These are phyloP conservation scores for Lycaon pictus DNA, from an alignment of 2,113 vertebrate genomes.

Conservation along the genomic window DNA sequence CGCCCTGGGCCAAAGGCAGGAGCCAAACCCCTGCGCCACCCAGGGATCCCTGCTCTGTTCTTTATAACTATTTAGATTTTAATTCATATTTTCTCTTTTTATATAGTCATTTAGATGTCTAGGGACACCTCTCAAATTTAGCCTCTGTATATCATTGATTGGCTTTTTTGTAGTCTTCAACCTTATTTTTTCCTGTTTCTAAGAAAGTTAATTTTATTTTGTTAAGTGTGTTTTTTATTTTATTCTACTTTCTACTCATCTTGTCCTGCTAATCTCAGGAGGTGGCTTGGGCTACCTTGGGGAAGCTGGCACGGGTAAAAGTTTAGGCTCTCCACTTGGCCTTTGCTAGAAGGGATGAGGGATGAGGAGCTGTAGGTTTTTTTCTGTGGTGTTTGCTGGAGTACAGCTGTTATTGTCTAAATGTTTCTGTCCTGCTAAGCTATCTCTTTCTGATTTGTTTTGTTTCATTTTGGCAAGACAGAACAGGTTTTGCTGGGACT, in stretches of 20 bases:
- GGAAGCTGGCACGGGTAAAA: background rate
- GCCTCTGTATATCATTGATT: background rate
- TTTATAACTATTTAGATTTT: background rate
- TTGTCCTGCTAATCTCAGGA: background rate
- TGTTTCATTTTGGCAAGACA: background rate
- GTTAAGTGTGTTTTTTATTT: background rate
- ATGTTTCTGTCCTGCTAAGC: background rate
- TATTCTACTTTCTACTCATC: background rate
- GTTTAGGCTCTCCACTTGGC: background rate
- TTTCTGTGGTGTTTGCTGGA: conserved; percentile 7
- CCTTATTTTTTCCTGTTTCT: background rate
- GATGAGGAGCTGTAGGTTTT: background rate
- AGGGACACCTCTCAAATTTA: conserved; percentile 20
- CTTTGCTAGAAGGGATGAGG: background rate
- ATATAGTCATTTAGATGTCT: background rate
- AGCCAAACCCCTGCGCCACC: no score
- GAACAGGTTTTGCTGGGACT: background rate
- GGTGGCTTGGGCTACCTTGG: background rate
- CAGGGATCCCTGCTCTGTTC: background rate
- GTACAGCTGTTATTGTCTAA: background rate
- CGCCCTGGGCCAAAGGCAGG: no score
- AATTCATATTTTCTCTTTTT: background rate
- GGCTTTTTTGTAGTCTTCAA: conserved; percentile 12
- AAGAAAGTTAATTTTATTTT: conserved; percentile 7
- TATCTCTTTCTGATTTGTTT: background rate